Conservation (phyloP, 2,797 vertebrate species). For the Vipera ursinii region DNA sequence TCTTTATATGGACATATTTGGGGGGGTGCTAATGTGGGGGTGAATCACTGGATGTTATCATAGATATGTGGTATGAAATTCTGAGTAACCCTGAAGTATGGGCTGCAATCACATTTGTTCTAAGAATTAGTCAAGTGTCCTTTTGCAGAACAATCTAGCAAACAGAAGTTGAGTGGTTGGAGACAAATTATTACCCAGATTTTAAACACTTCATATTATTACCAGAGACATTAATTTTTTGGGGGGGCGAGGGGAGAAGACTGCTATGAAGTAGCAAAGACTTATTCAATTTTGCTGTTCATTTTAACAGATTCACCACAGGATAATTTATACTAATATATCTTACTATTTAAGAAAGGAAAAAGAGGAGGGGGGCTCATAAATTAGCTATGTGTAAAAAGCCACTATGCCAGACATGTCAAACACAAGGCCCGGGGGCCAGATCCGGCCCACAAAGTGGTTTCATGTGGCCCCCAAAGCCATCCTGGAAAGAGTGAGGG, state of each 20-base stretch:
- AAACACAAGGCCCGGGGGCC: no score
- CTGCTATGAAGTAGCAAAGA: background rate
- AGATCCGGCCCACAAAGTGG: no score
- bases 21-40: background rate
- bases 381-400: background rate
- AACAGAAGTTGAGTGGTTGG: accelerated
- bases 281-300: background rate
- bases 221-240: background rate
- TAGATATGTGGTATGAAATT: background rate
- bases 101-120: background rate
- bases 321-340: background rate
- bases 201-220: background rate
- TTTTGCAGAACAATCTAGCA: background rate
- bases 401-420: background rate
- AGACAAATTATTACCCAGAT: background rate
- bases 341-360: background rate
- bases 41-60: background rate
- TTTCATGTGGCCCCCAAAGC: no score
- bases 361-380: background rate
- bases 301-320: background rate
- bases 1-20: no score
- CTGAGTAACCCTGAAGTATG: background rate
- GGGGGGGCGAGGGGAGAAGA: background rate
- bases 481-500: no score
- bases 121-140: background rate